phyloP scores from a whole-genome alignment of 2,113 vertebrate genomes.

The Vanacampus margaritifer region DNA sequence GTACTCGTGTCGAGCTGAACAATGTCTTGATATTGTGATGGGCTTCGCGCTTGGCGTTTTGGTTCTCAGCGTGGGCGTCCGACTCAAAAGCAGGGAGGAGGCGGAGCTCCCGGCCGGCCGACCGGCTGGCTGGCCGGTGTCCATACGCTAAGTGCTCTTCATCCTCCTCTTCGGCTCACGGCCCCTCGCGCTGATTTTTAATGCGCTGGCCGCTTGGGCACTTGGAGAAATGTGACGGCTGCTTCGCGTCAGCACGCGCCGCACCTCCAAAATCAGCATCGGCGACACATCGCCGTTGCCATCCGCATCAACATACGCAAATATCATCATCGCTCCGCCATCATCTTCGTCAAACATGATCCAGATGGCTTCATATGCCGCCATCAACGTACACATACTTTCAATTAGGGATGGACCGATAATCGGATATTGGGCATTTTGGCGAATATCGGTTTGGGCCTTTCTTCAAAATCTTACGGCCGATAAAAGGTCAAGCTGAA shows the following conservation, averaged over 20 bases:
- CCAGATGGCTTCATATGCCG: too few relatives aligned
- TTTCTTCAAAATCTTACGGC: too few relatives aligned
- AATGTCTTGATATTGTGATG: neutral
- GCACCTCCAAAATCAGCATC: neutral
- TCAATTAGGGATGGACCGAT: too few relatives aligned
- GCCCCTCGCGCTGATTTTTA: neutral
- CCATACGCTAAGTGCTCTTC: constrained; percentile 37
- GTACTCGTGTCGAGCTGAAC: neutral
- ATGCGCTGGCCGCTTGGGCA: neutral
- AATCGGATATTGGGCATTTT: too few relatives aligned
- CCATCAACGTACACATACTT: too few relatives aligned
- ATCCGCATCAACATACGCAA: neutral
- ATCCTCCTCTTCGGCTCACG: constrained; percentile 25
- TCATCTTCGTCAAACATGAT: too few relatives aligned
- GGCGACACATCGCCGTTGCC: too few relatives aligned
- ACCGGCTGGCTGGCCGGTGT: constrained; percentile 28
- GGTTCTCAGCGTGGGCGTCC: constrained; percentile 36
- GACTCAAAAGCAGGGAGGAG: constrained; percentile 36
- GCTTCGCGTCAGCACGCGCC: too few relatives aligned
- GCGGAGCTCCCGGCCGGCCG: constrained; percentile 34
- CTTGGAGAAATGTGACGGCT: neutral
- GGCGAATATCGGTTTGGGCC: too few relatives aligned
- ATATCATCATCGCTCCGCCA: too few relatives aligned
- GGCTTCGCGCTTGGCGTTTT: constrained; percentile 18
- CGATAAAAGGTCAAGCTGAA: too few relatives aligned